Conservation (phyloP, 2,113 vertebrate species). For the Gymnobelideus leadbeateri region DNA sequence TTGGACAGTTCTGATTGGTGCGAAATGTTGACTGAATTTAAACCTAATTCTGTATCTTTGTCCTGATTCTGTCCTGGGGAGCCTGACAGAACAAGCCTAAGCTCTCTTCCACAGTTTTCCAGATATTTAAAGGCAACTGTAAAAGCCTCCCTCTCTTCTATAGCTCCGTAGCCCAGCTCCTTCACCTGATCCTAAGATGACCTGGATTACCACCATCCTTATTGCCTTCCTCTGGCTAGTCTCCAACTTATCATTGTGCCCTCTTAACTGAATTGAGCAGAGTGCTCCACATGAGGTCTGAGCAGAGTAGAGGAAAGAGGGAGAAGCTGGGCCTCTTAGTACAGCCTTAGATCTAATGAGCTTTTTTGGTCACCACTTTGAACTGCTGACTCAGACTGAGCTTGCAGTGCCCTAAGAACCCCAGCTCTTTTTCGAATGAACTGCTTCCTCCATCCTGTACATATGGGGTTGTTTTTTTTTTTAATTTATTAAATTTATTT, state of each 20-base stretch:
- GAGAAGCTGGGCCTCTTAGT: background rate
- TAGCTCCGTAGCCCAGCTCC: background rate
- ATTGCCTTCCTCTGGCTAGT: background rate
- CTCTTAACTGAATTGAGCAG: background rate
- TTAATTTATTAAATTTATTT: too few species aligned
- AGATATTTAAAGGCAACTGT: background rate
- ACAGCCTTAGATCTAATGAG: background rate
- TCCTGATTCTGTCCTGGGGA: background rate
- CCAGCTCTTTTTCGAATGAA: background rate
- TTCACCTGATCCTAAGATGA: background rate
- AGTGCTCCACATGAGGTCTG: background rate
- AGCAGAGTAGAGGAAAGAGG: background rate
- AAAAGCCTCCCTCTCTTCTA: background rate
- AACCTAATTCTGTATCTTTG: background rate
- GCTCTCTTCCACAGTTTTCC: background rate
- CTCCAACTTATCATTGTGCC: background rate
- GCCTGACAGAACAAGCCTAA: background rate
- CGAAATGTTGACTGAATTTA: background rate
- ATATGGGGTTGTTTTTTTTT: background rate
- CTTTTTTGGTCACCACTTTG: background rate
- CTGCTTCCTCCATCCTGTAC: background rate
- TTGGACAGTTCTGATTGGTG: background rate
- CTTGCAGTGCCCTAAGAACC: background rate
- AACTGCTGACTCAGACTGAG: background rate
- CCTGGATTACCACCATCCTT: background rate